Evolutionary conservation across 2,797 vertebrate genomes (phyloP).

Genomic region (Catharus ustulatus): DNA sequence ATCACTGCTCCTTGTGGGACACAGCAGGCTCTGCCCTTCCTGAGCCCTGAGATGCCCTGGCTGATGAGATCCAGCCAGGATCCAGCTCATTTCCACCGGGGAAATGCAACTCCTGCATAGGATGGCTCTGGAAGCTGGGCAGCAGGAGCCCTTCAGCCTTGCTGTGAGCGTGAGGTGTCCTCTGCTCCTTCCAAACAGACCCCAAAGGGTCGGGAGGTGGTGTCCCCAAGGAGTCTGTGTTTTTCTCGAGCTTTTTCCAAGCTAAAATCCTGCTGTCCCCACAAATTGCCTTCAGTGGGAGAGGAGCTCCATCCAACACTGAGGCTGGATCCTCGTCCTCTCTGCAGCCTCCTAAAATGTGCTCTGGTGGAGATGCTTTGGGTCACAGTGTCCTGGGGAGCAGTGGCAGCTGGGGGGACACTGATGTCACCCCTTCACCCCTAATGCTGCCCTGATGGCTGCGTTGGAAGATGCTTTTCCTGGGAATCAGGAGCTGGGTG

Average conservation of each 20-base stretch:
- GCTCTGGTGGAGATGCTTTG: not conserved
- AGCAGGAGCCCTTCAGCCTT: not conserved
- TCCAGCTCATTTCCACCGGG: too few relatives aligned
- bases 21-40: not conserved
- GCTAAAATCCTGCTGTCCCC: not conserved
- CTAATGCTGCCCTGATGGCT: not conserved
- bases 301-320: rapidly evolving
- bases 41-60: not conserved
- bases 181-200: not conserved
- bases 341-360: not conserved
- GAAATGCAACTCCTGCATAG: not conserved
- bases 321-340: rapidly evolving
- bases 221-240: not conserved
- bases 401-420: not conserved
- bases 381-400: not conserved
- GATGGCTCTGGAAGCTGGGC: not conserved
- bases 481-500: not conserved
- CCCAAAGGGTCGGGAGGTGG: rapidly evolving
- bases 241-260: not conserved
- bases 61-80: rapidly evolving
- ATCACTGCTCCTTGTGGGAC: rapidly evolving
- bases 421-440: too few relatives aligned
- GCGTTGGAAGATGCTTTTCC: not conserved
- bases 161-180: not conserved
- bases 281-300: not conserved